Evolutionary conservation across 2,113 vertebrate species (phyloP), one percentile per base, ranked within the genome.

Genomic region (Petroica traversi): DNA sequence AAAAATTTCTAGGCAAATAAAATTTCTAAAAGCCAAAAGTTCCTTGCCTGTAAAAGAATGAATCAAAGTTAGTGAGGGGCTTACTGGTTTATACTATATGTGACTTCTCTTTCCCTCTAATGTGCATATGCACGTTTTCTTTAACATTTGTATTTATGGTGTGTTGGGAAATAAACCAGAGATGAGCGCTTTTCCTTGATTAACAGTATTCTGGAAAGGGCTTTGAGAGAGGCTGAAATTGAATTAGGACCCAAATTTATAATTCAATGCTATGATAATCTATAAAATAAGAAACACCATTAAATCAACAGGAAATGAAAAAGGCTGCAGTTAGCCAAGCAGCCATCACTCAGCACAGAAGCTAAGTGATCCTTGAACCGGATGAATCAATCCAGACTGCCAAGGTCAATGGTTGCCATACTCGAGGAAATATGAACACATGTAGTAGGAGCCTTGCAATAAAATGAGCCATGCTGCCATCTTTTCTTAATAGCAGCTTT

Each of bases 221-320:
- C 77, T 95, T 91, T 10, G 7, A 93, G 68, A 92, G 62, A 78
- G 55, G n/a, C 33, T 7, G 4, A 61, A 91, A 89, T 88, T 85
- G 68, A 91, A 90, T 90, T 87, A 93, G 48, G 69, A 89, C 72
- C 78, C 63, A 78, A 91, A 94, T 17, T 88, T 96, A 92, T 92
- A 93, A 96, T 72, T 95, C 85, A 94, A 34, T 74, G 72, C 43
- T 85, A 71, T 67, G 81, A 79, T 93, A 95, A 97, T 95, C 95
- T 93, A 88, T 96, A 96, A 93, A 94, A 81, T 92, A 93, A 92
- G 95, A 94, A 96, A 94, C 54, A 80, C 52, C 85, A 93, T 94
- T 95, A 95, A 96, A 95, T 96, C 96, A 97, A 95, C 51, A 89
- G 89, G 92, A 95, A 94, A 93, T 95, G 85, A 94, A 92, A 89